Evolutionary conservation across 2,888 invertebrate genomes (phyloP).

Genomic region (Sylvicola cinctus): DNA sequence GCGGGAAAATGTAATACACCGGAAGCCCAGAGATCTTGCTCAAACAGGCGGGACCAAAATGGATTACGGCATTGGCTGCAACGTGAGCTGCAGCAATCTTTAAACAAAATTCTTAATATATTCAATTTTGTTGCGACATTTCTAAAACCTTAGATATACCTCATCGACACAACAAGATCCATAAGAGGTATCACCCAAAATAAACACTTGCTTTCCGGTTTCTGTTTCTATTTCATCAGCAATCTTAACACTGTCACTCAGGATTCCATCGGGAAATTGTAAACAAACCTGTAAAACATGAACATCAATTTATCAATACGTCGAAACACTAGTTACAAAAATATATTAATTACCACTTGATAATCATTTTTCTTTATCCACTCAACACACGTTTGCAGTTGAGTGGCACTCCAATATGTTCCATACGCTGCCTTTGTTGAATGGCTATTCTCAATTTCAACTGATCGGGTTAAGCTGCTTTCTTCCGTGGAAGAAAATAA

Average conservation of each 20-base stretch:
- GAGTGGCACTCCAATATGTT: neutral
- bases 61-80: conserved; percentile 64
- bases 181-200: conserved; percentile 80
- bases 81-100: conserved; percentile 82
- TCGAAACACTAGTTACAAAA: neutral
- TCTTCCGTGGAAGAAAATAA: too few species aligned
- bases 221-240: conserved; percentile 31
- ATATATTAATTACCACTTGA: neutral
- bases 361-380: neutral
- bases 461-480: too few species aligned
- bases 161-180: conserved; percentile 44
- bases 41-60: conserved; percentile 81
- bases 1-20: conserved; percentile 51
- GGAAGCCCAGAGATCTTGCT: conserved; percentile 54
- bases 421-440: too few species aligned
- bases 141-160: conserved; percentile 9
- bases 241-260: conserved; percentile 46
- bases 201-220: conserved; percentile 38
- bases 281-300: conserved; percentile 51
- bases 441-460: too few species aligned
- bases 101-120: conserved; percentile 11
- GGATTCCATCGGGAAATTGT: conserved; percentile 74
- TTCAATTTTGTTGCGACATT: conserved; percentile 2
- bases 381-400: neutral
- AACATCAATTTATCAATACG: neutral